Conservation (phyloP, 2,888 invertebrate species). For the Nomada goodeniana region DNA sequence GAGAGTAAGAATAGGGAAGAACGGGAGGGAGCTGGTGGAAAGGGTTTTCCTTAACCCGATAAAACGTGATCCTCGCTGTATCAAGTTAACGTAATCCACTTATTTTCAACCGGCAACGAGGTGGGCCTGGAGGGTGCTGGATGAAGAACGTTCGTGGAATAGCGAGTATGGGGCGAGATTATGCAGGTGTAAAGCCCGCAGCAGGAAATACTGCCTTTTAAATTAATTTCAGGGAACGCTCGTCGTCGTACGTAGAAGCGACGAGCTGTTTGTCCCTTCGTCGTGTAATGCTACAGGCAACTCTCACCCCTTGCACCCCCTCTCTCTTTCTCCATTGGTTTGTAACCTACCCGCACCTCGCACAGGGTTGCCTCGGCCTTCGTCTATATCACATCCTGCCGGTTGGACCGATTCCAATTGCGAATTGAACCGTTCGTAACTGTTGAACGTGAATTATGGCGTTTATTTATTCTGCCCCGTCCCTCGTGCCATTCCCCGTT, state of each 20-base stretch:
- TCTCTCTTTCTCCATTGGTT: conserved; percentile 14
- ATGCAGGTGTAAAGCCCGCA: conserved; percentile 68
- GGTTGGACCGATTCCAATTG: conserved; percentile 81
- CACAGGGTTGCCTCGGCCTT: conserved; percentile 40
- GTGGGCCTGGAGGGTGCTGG: conserved; percentile 27
- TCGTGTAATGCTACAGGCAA: conserved; percentile 56
- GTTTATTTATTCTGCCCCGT: conserved; percentile 76
- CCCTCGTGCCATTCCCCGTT: conserved; percentile 47
- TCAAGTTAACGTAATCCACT: conserved; percentile 71
- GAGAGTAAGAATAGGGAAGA: conserved; percentile 1
- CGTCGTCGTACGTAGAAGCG: conserved; percentile 51
- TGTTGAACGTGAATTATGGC: conserved; percentile 82
- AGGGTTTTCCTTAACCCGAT: conserved; percentile 71
- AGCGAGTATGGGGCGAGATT: conserved; percentile 62
- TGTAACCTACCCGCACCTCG: conserved; percentile 25
- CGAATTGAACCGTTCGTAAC: conserved; percentile 80
- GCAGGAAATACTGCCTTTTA: conserved; percentile 67
- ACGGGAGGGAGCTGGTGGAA: conserved; percentile 31
- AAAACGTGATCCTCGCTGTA: conserved; percentile 71
- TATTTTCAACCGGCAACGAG: conserved; percentile 65
- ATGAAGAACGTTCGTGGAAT: conserved; percentile 48
- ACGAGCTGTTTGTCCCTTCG: conserved; percentile 67
- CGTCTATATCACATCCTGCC: conserved; percentile 63
- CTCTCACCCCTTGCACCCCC: conserved; percentile 6
- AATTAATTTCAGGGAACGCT: conserved; percentile 71